Base-by-base conservation (phyloP, 2,797 vertebrate species). In the Pangasius djambal region DNA sequence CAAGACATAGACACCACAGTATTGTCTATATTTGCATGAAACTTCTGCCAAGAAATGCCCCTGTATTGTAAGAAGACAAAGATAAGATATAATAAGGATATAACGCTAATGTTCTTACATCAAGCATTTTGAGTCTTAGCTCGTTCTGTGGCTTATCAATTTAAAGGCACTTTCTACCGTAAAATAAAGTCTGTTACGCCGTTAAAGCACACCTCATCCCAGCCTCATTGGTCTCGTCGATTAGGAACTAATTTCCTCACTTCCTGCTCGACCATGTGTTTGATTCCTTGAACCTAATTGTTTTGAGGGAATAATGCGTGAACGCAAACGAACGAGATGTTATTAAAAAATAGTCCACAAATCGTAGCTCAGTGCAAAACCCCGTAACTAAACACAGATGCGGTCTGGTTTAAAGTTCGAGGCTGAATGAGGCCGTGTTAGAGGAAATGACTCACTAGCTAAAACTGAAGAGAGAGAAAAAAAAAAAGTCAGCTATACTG, bases 231-330 rank as follows among this genome's bases (percentile, higher is more conserved):
- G 34, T 61, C 67, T 48, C 25, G 52, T 74, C 10, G 50, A 72
- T 83, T 72, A 83, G 28, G 48, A 82, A 31, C 22, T 59, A 44
- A 82, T 83, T 87, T 81, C 61, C 50, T 74, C 52, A 40, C 50
- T 48, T 74, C 34, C 87, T 31, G 81, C 44, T 67, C 31, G 34
- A 3, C 55, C 55, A 20, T 61, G 70, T 55, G 0, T 61, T 59
- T 59, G 55, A 59, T n/a, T 28, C 55, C 8, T 40, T n/a, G 4
- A n/a, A 8, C 57, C 81, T 44, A 86, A 86, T 75, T 34, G 70
- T 61, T 86, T 48, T n/a, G 34, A 70, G 50, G 9, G 52, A 87
- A 82, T 57, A 67, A 75, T n/a, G 50, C 25, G 57, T 6, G 65
- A 85, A 69, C 37, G 61, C 13, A 40, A 48, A 52, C 3, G n/a